phyloP scores from a whole-genome alignment of 2,888 invertebrate genomes.

The Philereme transversata region DNA sequence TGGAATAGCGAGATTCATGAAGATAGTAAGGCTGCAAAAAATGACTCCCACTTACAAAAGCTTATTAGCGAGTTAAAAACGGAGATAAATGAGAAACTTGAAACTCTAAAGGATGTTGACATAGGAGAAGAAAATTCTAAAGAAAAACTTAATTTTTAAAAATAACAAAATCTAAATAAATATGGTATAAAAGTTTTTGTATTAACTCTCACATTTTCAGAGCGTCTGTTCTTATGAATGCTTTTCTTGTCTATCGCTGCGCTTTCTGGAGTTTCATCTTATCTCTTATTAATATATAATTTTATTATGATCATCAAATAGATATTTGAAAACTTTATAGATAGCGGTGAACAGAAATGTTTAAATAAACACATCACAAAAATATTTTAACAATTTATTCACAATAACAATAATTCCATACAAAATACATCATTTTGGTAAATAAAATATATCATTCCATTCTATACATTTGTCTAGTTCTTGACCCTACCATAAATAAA shows the following conservation, averaged over 20 bases:
- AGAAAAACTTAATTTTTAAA: conserved; percentile 6
- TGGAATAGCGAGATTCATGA: conserved; percentile 27
- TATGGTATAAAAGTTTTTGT: not conserved
- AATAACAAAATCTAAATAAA: not conserved
- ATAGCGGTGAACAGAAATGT: too few species aligned
- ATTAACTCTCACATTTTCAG: too few species aligned
- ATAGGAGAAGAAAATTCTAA: conserved; percentile 17
- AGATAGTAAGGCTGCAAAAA: conserved; percentile 5
- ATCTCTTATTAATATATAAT: too few species aligned
- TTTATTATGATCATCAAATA: too few species aligned
- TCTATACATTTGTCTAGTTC: conserved; percentile 31
- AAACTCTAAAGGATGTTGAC: conserved; percentile 9
- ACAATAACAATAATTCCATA: conserved; percentile 75
- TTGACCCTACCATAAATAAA: conserved; percentile 27
- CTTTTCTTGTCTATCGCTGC: too few species aligned
- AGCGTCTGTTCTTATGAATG: too few species aligned
- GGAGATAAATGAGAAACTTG: conserved; percentile 20
- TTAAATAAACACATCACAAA: conserved; percentile 3
- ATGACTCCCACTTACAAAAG: conserved; percentile 17
- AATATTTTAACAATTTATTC: conserved; percentile 68
- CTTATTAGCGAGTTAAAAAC: conserved; percentile 19
- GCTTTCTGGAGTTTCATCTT: too few species aligned
- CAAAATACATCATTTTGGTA: conserved; percentile 70
- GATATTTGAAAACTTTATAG: too few species aligned
- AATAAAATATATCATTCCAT: conserved; percentile 54